Base-by-base conservation (phyloP, 2,797 vertebrate species). In the Strix occidentalis region DNA sequence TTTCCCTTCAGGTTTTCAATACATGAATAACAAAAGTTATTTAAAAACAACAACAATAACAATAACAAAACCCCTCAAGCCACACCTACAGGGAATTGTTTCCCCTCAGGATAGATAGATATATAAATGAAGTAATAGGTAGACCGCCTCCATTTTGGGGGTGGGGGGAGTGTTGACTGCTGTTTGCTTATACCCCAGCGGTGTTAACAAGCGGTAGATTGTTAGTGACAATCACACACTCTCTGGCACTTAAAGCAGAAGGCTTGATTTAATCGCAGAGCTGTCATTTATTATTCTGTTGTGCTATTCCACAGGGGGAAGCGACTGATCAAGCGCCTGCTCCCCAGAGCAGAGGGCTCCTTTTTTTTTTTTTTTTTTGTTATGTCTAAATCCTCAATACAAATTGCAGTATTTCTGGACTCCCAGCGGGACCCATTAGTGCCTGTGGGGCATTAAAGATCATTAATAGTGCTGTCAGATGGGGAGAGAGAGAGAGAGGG, bases 401-500 rank as follows among this genome's bases (percentile, higher is more conserved):
- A 99, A 99, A 99, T 99, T 98, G 98, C 98, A 98, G 98, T 99
- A 99, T 99, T 99, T 99, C 98, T 98, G 98, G 98, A 98, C 98
- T 99, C 99, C 99, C 99, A 99, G 98, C 96, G 99, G 99, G 99
- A 98, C 99, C 99, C 98, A 99, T 99, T 99, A 99, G 98, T 99
- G 99, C 99, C 99, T 99, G 99, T 99, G 98, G 99, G 99, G 99
- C 99, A 99, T 99, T 99, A 99, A 99, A 98, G 98, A 99, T 99
- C 99, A 99, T 99, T 99, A 99, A 99, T 99, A 99, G 98, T 98
- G 98, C 99, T 99, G 99, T 99, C 99, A 99, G 98, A 98, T 97
- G 98, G 94, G 98, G 95, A 96, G 96, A 97, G 97, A 97, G 97
- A 96, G 93, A 98, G 93, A 97, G 96, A 96, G 97, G 95, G 97